phyloP scores from a whole-genome alignment of 2,888 invertebrate species.

The Glyphotaelius pellucidus region DNA sequence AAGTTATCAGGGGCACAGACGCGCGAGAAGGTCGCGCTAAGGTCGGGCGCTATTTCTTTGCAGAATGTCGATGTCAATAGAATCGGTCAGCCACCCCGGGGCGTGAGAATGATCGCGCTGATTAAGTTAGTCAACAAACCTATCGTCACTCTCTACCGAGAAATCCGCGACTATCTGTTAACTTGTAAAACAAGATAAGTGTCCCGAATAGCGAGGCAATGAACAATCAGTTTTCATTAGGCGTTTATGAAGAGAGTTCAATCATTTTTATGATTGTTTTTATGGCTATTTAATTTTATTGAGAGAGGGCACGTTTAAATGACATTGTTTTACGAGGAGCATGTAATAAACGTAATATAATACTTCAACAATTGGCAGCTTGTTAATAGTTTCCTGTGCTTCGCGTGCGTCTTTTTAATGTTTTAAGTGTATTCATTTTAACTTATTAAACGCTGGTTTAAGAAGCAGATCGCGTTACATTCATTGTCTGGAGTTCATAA shows the following conservation, averaged over 20 bases:
- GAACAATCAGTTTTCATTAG: background rate
- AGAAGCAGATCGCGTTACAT: constrained; percentile 29
- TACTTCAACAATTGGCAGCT: background rate
- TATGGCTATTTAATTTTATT: background rate
- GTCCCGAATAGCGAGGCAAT: background rate
- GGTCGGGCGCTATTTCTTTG: background rate
- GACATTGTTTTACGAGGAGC: background rate
- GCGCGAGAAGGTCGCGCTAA: background rate
- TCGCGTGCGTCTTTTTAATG: background rate
- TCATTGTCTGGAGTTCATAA: constrained; percentile 38
- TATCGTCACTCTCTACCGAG: background rate
- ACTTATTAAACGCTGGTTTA: constrained; percentile 14
- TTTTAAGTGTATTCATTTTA: background rate
- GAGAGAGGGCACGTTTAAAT: background rate
- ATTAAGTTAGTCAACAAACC: constrained; percentile 19
- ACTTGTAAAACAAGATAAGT: constrained; percentile 4
- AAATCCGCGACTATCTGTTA: constrained; percentile 7
- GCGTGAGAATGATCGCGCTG: constrained; percentile 9
- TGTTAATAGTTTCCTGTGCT: background rate
- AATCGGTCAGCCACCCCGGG: constrained; percentile 10
- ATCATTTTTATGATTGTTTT: background rate
- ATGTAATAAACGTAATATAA: background rate
- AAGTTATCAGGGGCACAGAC: background rate
- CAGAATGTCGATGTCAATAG: background rate
- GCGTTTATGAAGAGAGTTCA: constrained; percentile 18